These are phyloP conservation scores for Drosophila prolongata DNA, from an alignment of 2,888 invertebrate genomes.

Conservation along the genomic window DNA sequence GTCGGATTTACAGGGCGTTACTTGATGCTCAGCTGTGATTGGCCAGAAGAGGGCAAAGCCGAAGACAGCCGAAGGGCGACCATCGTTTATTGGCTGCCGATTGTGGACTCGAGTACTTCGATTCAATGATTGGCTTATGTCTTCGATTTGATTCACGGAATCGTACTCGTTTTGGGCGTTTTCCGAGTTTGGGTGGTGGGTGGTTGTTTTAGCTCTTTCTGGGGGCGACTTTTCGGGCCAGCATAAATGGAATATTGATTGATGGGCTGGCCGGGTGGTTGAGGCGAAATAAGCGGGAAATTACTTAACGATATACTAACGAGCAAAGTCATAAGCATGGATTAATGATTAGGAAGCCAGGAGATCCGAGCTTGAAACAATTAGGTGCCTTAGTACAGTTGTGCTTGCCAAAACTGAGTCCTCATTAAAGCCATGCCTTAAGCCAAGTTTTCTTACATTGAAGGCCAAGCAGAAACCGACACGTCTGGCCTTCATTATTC, in stretches of 20 bases:
- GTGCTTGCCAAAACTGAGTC: background rate
- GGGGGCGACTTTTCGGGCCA: constrained; percentile 36
- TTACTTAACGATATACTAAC: background rate
- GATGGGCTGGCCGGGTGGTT: constrained; percentile 37
- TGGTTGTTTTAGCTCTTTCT: constrained; percentile 34
- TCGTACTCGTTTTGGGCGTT: constrained; percentile 2
- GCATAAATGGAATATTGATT: constrained; percentile 39
- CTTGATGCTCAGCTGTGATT: constrained; percentile 3
- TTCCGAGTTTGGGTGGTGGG: constrained; percentile 35
- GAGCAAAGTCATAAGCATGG: background rate
- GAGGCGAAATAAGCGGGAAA: constrained; percentile 1
- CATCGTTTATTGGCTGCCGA: constrained; percentile 20
- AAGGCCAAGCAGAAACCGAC: constrained; percentile 14
- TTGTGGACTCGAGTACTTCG: constrained; percentile 16
- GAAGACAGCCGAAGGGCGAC: constrained; percentile 20
- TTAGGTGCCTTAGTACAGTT: constrained; percentile 16
- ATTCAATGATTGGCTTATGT: constrained; percentile 18
- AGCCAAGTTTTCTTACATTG: constrained; percentile 3
- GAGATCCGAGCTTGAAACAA: background rate
- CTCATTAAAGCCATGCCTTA: constrained; percentile 3
- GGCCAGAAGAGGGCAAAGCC: constrained; percentile 17
- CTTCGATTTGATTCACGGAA: constrained; percentile 22
- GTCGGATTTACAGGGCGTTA: constrained; percentile 29
- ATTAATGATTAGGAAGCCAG: background rate
- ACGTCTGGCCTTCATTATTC: constrained; percentile 54